Evolutionary conservation across 2,888 invertebrate species (phyloP).

Genomic region (Drosophila gaucha): DNA sequence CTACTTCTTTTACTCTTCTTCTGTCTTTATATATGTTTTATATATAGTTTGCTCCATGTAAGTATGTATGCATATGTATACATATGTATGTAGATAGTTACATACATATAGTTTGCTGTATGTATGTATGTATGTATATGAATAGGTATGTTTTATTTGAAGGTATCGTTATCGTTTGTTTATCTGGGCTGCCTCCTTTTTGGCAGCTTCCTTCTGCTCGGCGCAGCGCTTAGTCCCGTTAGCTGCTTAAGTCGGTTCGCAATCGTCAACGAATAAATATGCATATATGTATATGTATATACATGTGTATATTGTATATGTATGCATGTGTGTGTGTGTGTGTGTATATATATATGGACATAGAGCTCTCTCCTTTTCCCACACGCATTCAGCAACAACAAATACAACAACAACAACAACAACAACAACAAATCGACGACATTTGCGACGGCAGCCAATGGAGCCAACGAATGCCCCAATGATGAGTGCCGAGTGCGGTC

Average conservation of each 20-base stretch:
- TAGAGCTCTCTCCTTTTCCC: conserved; percentile 52
- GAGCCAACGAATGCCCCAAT: conserved; percentile 36
- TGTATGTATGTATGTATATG: background rate
- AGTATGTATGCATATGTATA: background rate
- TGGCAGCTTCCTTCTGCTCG: background rate
- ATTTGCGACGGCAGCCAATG: conserved; percentile 45
- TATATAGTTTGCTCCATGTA: too few species aligned
- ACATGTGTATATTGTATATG: background rate
- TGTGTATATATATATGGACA: background rate
- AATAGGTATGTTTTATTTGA: background rate
- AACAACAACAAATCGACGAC: conserved; percentile 15
- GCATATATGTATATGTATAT: background rate
- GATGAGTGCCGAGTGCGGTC: conserved; percentile 60
- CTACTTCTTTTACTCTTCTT: too few species aligned
- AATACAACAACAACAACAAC: conserved; percentile 16
- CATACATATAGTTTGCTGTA: background rate
- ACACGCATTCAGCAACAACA: conserved; percentile 45
- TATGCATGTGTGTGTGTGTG: background rate
- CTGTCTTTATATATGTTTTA: too few species aligned
- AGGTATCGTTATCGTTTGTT: background rate
- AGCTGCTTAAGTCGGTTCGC: conserved; percentile 9
- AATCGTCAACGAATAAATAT: conserved; percentile 6
- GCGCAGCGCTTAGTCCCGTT: conserved; percentile 10
- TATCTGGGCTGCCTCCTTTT: background rate
- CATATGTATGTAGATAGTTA: background rate